phyloP scores from a whole-genome alignment of 2,888 invertebrate species.

The Xestia ashworthii region DNA sequence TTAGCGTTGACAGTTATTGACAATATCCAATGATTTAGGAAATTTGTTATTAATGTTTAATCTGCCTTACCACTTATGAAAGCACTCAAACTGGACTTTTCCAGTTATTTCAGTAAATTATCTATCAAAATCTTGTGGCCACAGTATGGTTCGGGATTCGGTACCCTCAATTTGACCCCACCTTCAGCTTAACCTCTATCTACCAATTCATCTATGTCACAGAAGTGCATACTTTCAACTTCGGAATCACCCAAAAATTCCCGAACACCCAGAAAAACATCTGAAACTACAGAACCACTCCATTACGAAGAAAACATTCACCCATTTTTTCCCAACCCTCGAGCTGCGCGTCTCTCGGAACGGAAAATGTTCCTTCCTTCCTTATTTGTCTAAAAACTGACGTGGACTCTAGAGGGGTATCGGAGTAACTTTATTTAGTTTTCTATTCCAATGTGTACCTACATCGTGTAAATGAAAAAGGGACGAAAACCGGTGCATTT shows the following conservation, averaged over 20 bases:
- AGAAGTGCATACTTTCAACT: neutral
- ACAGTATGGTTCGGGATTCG: neutral
- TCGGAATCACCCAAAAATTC: constrained; percentile 27
- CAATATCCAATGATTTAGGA: neutral
- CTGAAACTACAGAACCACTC: constrained; percentile 61
- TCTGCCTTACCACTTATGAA: neutral
- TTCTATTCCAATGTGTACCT: constrained; percentile 80
- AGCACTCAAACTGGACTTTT: neutral
- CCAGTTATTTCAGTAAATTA: neutral
- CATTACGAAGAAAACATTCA: constrained; percentile 63
- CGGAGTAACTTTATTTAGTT: constrained; percentile 81
- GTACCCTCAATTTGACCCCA: neutral
- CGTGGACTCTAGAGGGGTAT: constrained; percentile 74
- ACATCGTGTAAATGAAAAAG: constrained; percentile 82
- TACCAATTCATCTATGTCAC: neutral
- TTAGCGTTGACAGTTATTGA: neutral
- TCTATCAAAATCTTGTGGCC: neutral
- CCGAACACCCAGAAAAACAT: constrained; percentile 43
- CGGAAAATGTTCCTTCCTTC: constrained; percentile 81
- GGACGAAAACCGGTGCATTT: constrained; percentile 78
- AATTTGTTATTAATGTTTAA: neutral
- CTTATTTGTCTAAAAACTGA: constrained; percentile 86
- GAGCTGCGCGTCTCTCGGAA: constrained; percentile 70
- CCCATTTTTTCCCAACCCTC: constrained; percentile 60
- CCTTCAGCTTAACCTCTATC: neutral